Conservation (phyloP, 2,888 invertebrate species). For the Synanthedon tipuliformis region DNA sequence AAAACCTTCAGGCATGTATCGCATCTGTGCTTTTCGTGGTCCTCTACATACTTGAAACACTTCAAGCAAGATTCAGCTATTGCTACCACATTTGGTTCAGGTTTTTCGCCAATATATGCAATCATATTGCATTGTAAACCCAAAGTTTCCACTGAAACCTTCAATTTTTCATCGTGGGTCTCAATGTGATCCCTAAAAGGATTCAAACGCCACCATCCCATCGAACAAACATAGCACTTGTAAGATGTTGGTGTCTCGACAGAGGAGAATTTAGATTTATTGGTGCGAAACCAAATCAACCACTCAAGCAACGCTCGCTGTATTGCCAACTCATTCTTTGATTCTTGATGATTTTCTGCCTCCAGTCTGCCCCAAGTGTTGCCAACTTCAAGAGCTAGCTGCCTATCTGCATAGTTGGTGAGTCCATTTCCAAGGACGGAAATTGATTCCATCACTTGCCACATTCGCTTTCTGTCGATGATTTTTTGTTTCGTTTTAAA, state of each 20-base stretch:
- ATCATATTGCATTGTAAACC: background rate
- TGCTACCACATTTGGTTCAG: too few species aligned
- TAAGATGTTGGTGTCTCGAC: background rate
- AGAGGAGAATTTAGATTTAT: background rate
- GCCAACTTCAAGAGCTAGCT: background rate
- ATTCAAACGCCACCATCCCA: background rate
- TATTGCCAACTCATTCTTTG: background rate
- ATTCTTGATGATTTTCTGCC: background rate
- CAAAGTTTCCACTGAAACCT: background rate
- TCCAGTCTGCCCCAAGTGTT: background rate
- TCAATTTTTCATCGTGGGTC: background rate
- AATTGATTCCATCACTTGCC: background rate
- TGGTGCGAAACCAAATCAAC: background rate
- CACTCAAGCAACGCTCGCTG: background rate
- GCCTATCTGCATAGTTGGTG: background rate
- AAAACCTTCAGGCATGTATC: background rate
- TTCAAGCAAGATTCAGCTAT: background rate
- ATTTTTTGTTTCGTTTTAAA: background rate
- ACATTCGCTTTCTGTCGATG: background rate
- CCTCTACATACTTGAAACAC: background rate
- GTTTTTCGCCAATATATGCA: background rate
- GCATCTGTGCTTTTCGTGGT: background rate
- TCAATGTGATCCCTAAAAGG: background rate
- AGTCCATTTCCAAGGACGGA: background rate
- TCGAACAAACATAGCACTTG: background rate